Evolutionary conservation across 1,140 invertebrate species (phyloP).

Genomic region (Orchesella cincta): DNA sequence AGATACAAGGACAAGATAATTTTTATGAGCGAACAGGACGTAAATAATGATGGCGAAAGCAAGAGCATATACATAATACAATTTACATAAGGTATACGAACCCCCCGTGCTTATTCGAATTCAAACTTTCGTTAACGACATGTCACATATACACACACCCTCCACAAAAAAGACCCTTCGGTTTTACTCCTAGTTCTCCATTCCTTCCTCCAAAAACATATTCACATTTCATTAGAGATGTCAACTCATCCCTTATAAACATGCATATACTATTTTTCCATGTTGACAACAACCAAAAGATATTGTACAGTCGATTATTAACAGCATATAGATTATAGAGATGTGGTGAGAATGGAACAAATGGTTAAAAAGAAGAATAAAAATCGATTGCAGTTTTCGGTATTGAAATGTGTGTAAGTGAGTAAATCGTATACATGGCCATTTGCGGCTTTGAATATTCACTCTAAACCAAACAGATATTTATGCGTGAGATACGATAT

Average conservation of each 20-base stretch:
- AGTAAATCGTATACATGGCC: not conserved
- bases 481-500: not conserved
- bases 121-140: constrained; percentile 38
- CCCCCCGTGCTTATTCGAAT: too few relatives aligned
- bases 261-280: not conserved
- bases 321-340: too few relatives aligned
- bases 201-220: not conserved
- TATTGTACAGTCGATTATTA: not conserved
- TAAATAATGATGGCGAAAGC: not conserved
- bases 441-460: constrained; percentile 17
- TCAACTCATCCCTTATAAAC: constrained; percentile 32
- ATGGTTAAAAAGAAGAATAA: not conserved
- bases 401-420: not conserved
- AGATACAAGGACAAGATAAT: constrained; percentile 31
- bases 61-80: not conserved
- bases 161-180: not conserved
- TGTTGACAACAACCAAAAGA: not conserved
- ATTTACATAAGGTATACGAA: not conserved
- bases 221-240: constrained; percentile 42
- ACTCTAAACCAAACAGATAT: not conserved
- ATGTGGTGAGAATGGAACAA: not conserved
- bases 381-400: not conserved
- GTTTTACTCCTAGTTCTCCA: not conserved
- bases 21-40: constrained; percentile 13
- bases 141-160: constrained; percentile 36